Evolutionary conservation across 35 echinoderm and acorn worm genomes (phyloP), one percentile per base, ranked within the genome.

Genomic region (Chiridota heheva): DNA sequence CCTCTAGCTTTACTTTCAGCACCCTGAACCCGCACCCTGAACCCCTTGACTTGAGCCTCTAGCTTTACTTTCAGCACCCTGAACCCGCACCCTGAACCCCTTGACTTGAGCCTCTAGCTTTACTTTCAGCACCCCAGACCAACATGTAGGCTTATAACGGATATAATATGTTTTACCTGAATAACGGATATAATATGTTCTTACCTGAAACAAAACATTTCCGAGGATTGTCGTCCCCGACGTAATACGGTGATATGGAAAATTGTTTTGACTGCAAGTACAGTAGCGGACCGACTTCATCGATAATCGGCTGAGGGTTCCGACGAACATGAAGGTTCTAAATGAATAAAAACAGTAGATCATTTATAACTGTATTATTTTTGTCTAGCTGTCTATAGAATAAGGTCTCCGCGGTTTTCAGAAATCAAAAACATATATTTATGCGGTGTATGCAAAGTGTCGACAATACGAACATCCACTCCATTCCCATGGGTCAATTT

Each of bases 191-290:
- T 29, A 65, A 65, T 65, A 22, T 29, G 35, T 12, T 12, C 51
- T 40, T 81, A 98, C 95, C 95, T 44, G 95, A 98, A 73, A 98
- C 82, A 56, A 92, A 98, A 37, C 42, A 88, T 78, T 98, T 98
- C 49, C 67, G 69, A 17, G 95, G 95, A 30, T 98, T 85, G 5
- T 77, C 61, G 49, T 98, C 63, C 30, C 72, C 65, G 89, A 98
- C 92, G 66, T 85, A 91, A 43, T 85, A 91, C 2, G 89, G 95
- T 58, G 95, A 98, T 7, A 79, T 84, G 25, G 85, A 86, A 40
- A 91, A 76, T 63, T 98, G 89, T 55, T 88, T 88, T 60, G 80
- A 62, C 46, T 96, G 86, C 18, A 44, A 61, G 24, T 51, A 63
- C 2, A 70, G 48, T 32, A 76, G 72, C 80, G 74, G 76, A 15